Evolutionary conservation across 2,113 vertebrate genomes (phyloP), one percentile per base, ranked within the genome.

Genomic region (Pseudorasbora parva): DNA sequence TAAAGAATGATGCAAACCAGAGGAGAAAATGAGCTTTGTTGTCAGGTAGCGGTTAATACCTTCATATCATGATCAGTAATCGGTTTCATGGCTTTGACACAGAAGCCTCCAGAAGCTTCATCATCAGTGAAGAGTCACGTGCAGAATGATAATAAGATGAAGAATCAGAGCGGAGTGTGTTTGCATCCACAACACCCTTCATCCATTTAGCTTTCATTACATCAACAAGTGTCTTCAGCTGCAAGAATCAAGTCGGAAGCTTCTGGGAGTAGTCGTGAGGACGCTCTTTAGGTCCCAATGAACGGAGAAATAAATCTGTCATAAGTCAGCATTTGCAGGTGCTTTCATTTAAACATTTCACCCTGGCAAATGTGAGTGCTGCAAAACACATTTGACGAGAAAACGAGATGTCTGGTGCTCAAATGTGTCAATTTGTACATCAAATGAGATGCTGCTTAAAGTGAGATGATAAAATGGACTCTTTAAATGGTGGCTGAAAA

Each of bases 191-290:
- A 3, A 64, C 60, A 64, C 27, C 60, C 60, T 64, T 64, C 25
- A 64, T 74, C 66, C 66, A 43, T 43, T 71, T 71, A 71, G 66
- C 66, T 71, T 71, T 23, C 66, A 43, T 43, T 71, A 71, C 37
- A 71, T 71, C 66, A 71, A 43, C 37, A 71, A 71, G 37, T n/a
- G 21, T 43, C 68, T 10, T 71, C 68, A 43, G 37, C 5, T 45
- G 68, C 68, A n/a, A n/a, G 37, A 23, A 23, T 71, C 37, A 12
- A 71, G 23, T 37, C 21, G 0, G 21, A 45, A 45, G 37, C 68
- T 23, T 71, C 14, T 71, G 33, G 68, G 33, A 71, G 68, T 68
- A 37, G 23, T 30, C 54, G 72, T 75, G 25, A 33, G 47, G 47
- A 74, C 1, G 8, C 47, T 47, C 71, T 73, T 47, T 17, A 27